Percentiles rank a stretch among this genome's conserved stretches.
These are phyloP conservation scores for Erebia aethiops DNA, from an alignment of 2,888 invertebrate genomes.

Conservation along the genomic window DNA sequence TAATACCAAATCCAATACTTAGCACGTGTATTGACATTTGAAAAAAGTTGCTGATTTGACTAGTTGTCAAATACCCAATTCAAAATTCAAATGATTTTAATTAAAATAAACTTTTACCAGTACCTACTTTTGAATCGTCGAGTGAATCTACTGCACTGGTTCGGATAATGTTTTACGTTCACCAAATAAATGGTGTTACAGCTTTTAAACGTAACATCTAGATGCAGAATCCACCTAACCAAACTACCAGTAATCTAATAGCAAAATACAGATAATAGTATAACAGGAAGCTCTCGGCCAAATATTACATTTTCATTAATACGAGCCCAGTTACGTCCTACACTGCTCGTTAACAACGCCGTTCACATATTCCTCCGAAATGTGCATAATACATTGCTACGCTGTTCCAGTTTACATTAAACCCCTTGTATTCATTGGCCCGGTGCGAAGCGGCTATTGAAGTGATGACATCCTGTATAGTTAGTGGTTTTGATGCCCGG, in stretches of 20 bases:
- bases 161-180: too few relatives aligned
- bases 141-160: too few relatives aligned
- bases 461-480: too few relatives aligned
- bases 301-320: constrained; percentile 25
- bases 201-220: background rate
- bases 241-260: background rate
- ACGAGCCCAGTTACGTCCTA: constrained; percentile 10
- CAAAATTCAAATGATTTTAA: too few relatives aligned
- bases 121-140: too few relatives aligned
- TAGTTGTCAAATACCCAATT: too few relatives aligned
- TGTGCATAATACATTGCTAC: constrained; percentile 25
- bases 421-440: background rate
- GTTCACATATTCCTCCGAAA: constrained; percentile 23
- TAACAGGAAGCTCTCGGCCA: constrained; percentile 1
- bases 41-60: too few relatives aligned
- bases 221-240: background rate
- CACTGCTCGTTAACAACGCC: constrained; percentile 21
- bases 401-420: constrained; percentile 5
- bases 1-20: too few relatives aligned
- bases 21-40: too few relatives aligned
- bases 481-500: too few relatives aligned
- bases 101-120: too few relatives aligned
- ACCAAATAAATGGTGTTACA: background rate
- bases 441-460: background rate
- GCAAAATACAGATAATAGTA: background rate